These are phyloP conservation scores for Phthorimaea operculella DNA, from an alignment of 1,140 invertebrate genomes.

Conservation along the genomic window DNA sequence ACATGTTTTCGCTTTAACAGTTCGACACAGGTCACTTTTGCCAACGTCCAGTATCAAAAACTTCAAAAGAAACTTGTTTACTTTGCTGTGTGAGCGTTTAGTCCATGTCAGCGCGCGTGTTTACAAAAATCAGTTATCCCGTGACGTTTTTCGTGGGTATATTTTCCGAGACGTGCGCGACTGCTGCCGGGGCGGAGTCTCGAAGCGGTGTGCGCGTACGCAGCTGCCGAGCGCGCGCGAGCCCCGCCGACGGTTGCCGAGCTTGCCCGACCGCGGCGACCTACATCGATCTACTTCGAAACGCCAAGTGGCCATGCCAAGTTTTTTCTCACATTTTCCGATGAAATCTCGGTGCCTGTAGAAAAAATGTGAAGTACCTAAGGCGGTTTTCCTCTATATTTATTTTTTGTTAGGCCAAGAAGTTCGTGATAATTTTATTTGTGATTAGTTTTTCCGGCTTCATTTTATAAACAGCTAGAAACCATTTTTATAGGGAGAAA, in stretches of 20 bases:
- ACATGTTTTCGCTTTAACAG: constrained; percentile 47
- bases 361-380: constrained; percentile 33
- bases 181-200: constrained; percentile 39
- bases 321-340: constrained; percentile 62
- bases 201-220: constrained; percentile 49
- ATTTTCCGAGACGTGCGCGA: constrained; percentile 27
- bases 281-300: constrained; percentile 55
- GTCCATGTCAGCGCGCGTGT: constrained; percentile 39
- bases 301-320: constrained; percentile 41
- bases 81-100: constrained; percentile 29
- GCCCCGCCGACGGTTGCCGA: constrained; percentile 35
- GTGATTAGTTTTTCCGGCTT: background rate
- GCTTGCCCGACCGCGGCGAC: constrained; percentile 44
- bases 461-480: too few species aligned
- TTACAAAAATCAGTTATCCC: constrained; percentile 38
- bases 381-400: constrained; percentile 29
- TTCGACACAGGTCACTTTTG: constrained; percentile 40
- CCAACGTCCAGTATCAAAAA: background rate
- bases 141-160: constrained; percentile 27
- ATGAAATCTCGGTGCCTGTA: constrained; percentile 48
- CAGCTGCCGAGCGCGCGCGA: constrained; percentile 37
- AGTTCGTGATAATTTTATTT: background rate
- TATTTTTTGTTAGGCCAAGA: constrained; percentile 1
- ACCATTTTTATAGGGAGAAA: too few species aligned
- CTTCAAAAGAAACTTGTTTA: background rate